phyloP scores from a whole-genome alignment of 2,888 invertebrate genomes.

The Aporophyla nigra region DNA sequence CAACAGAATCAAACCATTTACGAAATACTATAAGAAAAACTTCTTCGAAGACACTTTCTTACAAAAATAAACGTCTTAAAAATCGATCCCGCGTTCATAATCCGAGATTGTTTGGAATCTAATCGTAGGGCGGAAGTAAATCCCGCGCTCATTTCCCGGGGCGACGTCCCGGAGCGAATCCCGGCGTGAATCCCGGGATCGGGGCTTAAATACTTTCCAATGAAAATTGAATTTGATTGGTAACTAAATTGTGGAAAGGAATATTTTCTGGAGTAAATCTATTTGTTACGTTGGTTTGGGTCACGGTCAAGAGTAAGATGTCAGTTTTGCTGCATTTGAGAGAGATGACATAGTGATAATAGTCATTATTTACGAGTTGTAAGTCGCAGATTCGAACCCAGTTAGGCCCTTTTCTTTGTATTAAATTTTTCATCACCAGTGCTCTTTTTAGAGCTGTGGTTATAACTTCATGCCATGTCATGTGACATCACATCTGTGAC shows the following conservation, averaged over 20 bases:
- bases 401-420: no score
- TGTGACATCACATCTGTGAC: no score
- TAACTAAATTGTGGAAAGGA: constrained; percentile 33
- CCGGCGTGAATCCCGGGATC: constrained; percentile 34
- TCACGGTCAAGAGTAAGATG: background rate
- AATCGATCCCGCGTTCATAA: constrained; percentile 39
- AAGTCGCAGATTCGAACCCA: no score
- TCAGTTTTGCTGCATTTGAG: background rate
- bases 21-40: background rate
- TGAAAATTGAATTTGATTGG: constrained; percentile 39
- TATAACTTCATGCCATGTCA: no score
- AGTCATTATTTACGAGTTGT: background rate
- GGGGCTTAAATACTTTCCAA: constrained; percentile 37
- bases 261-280: constrained; percentile 4
- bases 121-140: constrained; percentile 53
- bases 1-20: no score
- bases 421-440: no score
- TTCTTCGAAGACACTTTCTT: background rate
- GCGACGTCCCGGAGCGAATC: constrained; percentile 45
- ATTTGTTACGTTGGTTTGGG: background rate
- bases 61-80: constrained; percentile 30
- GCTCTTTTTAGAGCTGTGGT: no score
- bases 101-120: constrained; percentile 55
- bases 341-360: no score
- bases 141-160: constrained; percentile 59